These are phyloP conservation scores for Delia radicum DNA, from an alignment of 1,140 invertebrate genomes.

Conservation along the genomic window DNA sequence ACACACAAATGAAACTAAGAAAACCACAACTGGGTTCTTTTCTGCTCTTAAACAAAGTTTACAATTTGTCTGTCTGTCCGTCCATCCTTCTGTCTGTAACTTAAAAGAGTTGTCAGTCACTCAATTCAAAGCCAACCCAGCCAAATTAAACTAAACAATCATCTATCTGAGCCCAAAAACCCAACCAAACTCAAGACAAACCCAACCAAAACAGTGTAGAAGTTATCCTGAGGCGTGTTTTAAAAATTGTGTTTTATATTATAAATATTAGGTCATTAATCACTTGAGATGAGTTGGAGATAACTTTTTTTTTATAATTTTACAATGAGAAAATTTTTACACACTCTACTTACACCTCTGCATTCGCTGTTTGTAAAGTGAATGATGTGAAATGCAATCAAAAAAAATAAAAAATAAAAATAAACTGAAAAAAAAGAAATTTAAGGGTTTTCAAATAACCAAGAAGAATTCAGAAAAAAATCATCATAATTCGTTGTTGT, in stretches of 20 bases:
- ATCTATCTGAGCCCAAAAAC: background rate
- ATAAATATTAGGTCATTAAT: slow-evolving; percentile 22
- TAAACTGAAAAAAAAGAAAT: background rate
- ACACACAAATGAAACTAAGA: background rate
- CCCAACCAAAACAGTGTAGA: background rate
- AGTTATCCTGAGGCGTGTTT: slow-evolving; percentile 15
- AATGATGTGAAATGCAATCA: background rate
- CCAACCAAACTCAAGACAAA: background rate
- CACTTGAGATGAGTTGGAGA: background rate
- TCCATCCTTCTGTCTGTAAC: background rate
- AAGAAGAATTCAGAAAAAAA: background rate
- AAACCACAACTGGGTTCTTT: background rate
- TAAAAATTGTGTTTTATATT: slow-evolving; percentile 16
- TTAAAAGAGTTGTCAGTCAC: slow-evolving; percentile 22
- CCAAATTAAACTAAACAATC: slow-evolving; percentile 5
- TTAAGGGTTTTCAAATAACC: background rate
- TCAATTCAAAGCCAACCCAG: background rate
- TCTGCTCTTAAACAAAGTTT: background rate
- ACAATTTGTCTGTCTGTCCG: background rate
- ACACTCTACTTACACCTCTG: background rate
- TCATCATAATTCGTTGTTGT: background rate
- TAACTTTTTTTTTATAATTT: background rate
- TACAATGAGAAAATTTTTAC: background rate
- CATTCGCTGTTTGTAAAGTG: background rate
- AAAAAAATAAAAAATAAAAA: too few species aligned